Conservation (phyloP, 1,140 invertebrate genomes). For the Drosophila subpulchrella region DNA sequence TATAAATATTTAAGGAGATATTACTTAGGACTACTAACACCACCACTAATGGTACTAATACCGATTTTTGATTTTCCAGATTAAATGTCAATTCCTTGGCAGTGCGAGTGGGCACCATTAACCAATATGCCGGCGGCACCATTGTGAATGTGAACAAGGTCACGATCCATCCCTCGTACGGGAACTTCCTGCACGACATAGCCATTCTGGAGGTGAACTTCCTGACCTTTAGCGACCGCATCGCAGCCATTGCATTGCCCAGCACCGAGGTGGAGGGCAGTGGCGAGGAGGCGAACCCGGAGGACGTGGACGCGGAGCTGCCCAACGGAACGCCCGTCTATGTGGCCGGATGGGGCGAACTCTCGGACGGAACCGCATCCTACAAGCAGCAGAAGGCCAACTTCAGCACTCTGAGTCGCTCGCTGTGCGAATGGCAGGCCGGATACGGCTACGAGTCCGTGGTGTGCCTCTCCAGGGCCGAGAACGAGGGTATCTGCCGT, state of each 20-base stretch:
- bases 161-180: constrained; percentile 84
- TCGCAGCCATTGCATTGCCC: constrained; percentile 73
- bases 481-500: constrained; percentile 64
- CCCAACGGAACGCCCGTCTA: constrained; percentile 60
- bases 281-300: neutral
- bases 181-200: constrained; percentile 84
- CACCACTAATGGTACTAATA: neutral
- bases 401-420: constrained; percentile 49
- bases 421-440: constrained; percentile 56
- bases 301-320: constrained; percentile 27
- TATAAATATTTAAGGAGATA: no score
- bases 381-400: constrained; percentile 70
- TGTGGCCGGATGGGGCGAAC: constrained; percentile 71
- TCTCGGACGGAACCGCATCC: constrained; percentile 39
- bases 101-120: constrained; percentile 74
- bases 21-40: no score
- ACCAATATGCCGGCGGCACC: constrained; percentile 71
- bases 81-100: constrained; percentile 24
- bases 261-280: constrained; percentile 8
- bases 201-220: constrained; percentile 83
- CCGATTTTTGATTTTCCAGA: constrained; percentile 15
- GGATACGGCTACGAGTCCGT: constrained; percentile 68
- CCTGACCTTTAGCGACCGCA: constrained; percentile 67
- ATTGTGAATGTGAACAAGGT: constrained; percentile 46
- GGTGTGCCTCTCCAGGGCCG: constrained; percentile 58